A percentile compares a stretch with the other conserved stretches of the same genome.
phyloP scores from a whole-genome alignment of 2,113 vertebrate species.

The Marcusenius ussheri region DNA sequence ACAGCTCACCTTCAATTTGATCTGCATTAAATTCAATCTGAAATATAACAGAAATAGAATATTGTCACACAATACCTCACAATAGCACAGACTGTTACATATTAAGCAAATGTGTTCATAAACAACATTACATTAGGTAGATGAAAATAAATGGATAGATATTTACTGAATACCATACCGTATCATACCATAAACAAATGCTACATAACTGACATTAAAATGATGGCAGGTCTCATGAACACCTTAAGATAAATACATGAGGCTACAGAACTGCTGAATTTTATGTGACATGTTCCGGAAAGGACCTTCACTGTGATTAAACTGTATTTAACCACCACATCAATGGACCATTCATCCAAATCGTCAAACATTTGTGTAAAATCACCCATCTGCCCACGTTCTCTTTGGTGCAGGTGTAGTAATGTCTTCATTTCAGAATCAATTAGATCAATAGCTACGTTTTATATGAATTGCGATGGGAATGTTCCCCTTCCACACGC shows the following conservation, averaged over 20 bases:
- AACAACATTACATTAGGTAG: neutral
- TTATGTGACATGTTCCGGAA: neutral
- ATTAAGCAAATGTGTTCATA: neutral
- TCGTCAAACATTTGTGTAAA: neutral
- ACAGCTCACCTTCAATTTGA: slow-evolving; percentile 62
- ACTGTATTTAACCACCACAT: neutral
- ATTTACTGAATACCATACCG: neutral
- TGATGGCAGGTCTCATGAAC: neutral
- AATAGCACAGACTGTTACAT: neutral
- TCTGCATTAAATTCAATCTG: slow-evolving; percentile 57
- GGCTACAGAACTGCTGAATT: neutral
- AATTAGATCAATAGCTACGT: neutral
- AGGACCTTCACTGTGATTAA: neutral
- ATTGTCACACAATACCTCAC: neutral
- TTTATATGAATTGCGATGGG: neutral
- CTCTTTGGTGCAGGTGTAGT: neutral
- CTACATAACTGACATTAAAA: neutral
- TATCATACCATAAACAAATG: neutral
- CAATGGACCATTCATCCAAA: neutral
- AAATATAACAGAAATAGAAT: slow-evolving; percentile 23
- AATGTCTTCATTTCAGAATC: neutral
- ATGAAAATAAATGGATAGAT: neutral
- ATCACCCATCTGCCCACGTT: neutral
- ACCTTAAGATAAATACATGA: neutral
- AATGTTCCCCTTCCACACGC: neutral